Evolutionary conservation across 1,140 invertebrate species (phyloP).

Genomic region (Microplitis mediator): DNA sequence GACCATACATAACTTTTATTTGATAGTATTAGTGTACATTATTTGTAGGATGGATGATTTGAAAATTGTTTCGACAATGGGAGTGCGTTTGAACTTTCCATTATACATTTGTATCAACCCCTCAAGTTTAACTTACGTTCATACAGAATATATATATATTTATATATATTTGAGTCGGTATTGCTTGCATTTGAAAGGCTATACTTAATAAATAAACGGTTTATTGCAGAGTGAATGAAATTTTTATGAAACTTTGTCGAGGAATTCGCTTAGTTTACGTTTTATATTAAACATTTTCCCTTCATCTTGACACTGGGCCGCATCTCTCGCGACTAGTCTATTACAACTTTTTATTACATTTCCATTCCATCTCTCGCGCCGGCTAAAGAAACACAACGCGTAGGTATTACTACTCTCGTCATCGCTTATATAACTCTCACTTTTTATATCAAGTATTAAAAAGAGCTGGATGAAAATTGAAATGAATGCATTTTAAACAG

Average conservation of each 20-base stretch:
- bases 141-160: neutral
- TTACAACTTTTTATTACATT: slow-evolving; percentile 62
- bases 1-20: neutral
- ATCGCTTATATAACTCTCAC: neutral
- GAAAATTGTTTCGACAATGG: slow-evolving; percentile 23
- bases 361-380: slow-evolving; percentile 53
- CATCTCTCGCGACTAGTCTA: slow-evolving; percentile 33
- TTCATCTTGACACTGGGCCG: slow-evolving; percentile 1
- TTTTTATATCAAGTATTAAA: slow-evolving; percentile 26
- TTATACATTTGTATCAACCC: slow-evolving; percentile 10
- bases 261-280: neutral
- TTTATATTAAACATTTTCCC: neutral
- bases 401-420: slow-evolving; percentile 2
- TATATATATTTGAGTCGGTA: neutral
- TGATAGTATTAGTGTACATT: neutral
- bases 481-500: slow-evolving; percentile 51
- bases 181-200: neutral
- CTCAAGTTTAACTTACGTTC: neutral
- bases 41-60: slow-evolving; percentile 16
- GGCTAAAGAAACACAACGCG: slow-evolving; percentile 28
- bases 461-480: slow-evolving; percentile 45
- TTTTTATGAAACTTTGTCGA: too few species aligned
- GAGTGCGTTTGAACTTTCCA: slow-evolving; percentile 26
- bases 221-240: too few species aligned
- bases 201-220: too few species aligned